These are phyloP conservation scores for Ranitomeya imitator DNA, from an alignment of 2,113 vertebrate genomes.

Conservation along the genomic window DNA sequence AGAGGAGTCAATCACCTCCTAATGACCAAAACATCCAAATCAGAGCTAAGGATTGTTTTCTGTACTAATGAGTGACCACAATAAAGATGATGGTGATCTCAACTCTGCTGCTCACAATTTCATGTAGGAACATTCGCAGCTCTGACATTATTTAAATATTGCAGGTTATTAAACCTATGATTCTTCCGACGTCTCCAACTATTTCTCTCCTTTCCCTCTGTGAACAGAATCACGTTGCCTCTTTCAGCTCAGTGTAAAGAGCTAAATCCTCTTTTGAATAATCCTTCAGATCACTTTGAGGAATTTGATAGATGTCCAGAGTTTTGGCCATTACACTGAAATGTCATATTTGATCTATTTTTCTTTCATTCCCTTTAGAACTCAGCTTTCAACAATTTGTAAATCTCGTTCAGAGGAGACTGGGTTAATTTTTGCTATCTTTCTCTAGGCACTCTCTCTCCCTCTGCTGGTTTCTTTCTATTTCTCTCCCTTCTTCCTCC, in stretches of 20 bases:
- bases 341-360: slow-evolving; percentile 31
- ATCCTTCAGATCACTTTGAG: slow-evolving; percentile 38
- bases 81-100: background rate
- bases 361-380: background rate
- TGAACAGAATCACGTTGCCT: slow-evolving; percentile 1
- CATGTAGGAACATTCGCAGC: background rate
- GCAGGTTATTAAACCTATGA: slow-evolving; percentile 39
- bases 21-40: background rate
- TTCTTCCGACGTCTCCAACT: slow-evolving; percentile 32
- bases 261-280: slow-evolving; percentile 41
- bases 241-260: slow-evolving; percentile 21
- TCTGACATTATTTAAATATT: slow-evolving; percentile 39
- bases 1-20: background rate
- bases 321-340: slow-evolving; percentile 32
- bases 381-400: background rate
- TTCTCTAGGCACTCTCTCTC: slow-evolving; percentile 40
- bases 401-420: background rate
- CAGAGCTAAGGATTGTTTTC: background rate
- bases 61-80: background rate
- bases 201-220: background rate
- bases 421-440: slow-evolving; percentile 10
- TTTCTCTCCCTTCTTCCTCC: background rate
- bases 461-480: slow-evolving; percentile 9
- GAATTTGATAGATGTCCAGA: slow-evolving; percentile 30
- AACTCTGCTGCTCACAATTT: background rate